Evolutionary conservation across 2,113 vertebrate genomes (phyloP).

Genomic region (Spermophilus dauricus): DNA sequence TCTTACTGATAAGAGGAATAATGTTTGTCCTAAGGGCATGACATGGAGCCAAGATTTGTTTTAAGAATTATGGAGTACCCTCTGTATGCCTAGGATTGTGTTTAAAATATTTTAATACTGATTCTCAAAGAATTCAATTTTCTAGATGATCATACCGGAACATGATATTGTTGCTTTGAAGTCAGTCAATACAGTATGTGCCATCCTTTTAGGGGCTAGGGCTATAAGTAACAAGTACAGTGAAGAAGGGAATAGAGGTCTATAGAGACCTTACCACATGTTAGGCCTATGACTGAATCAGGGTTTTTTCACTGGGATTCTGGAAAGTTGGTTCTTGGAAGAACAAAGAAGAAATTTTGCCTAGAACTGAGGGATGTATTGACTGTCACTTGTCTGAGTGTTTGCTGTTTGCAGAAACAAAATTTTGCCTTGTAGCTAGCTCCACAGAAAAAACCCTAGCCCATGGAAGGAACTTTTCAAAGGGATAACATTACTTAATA

Average conservation of each 20-base stretch:
- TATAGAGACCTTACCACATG: background rate
- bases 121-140: constrained; percentile 54
- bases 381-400: constrained; percentile 3
- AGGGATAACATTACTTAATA: constrained; percentile 55
- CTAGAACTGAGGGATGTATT: background rate
- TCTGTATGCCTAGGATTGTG: background rate
- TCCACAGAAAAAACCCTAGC: constrained; percentile 2
- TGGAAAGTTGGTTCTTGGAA: constrained; percentile 22
- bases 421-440: background rate
- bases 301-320: background rate
- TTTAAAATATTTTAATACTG: background rate
- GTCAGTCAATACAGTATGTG: background rate
- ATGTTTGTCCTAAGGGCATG: background rate
- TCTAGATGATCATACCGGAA: constrained; percentile 29
- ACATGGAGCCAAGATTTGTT: background rate
- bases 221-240: background rate
- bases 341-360: constrained; percentile 10
- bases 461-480: constrained; percentile 36
- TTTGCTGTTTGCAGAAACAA: constrained; percentile 53
- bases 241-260: background rate
- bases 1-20: constrained; percentile 18
- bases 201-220: background rate
- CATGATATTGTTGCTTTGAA: background rate
- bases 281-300: background rate
- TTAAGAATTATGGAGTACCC: constrained; percentile 37